These are phyloP conservation scores for Gymnogyps californianus DNA, from an alignment of 2,113 vertebrate genomes.

Conservation along the genomic window DNA sequence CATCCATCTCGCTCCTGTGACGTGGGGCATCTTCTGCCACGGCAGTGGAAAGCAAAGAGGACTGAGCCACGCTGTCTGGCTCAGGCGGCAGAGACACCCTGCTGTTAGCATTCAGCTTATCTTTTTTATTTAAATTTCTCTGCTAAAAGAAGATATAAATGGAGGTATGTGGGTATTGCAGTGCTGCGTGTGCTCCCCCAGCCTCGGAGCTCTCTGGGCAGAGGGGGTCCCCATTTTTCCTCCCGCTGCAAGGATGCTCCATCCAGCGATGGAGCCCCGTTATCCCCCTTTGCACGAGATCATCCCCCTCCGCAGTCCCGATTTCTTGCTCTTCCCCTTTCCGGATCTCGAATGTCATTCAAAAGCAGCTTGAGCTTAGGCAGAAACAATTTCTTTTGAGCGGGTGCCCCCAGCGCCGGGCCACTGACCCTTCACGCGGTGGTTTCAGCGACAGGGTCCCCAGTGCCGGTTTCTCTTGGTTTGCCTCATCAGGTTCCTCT, in stretches of 20 bases:
- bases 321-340: background rate
- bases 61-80: rapidly evolving
- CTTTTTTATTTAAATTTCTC: background rate
- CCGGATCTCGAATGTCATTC: background rate
- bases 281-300: background rate
- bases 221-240: background rate
- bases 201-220: background rate
- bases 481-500: background rate
- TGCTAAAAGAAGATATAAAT: background rate
- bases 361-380: background rate
- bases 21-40: rapidly evolving
- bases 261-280: rapidly evolving
- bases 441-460: rapidly evolving
- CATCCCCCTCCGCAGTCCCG: background rate
- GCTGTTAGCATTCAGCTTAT: background rate
- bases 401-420: background rate
- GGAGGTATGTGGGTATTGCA: rapidly evolving
- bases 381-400: background rate
- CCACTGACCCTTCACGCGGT: rapidly evolving
- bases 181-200: background rate
- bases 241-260: background rate
- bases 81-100: background rate
- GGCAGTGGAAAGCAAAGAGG: background rate
- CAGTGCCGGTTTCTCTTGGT: rapidly evolving
- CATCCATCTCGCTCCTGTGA: background rate